phyloP scores from a whole-genome alignment of 2,888 invertebrate species.

The Drosophila planitibia region DNA sequence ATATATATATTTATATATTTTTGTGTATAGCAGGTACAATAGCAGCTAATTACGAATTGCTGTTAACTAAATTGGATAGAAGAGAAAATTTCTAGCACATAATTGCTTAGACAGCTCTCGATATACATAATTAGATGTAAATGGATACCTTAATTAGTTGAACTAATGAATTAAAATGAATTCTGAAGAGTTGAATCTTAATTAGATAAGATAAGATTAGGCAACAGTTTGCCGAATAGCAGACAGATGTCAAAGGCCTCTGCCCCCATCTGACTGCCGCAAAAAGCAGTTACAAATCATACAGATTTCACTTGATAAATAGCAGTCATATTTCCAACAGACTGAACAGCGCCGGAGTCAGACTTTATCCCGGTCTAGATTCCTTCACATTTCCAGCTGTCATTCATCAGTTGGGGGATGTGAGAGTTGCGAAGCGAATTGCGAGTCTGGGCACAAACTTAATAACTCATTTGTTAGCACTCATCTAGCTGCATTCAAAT shows the following conservation, averaged over 20 bases:
- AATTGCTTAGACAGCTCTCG: conserved; percentile 41
- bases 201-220: conserved; percentile 25
- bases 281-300: conserved; percentile 21
- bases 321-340: conserved; percentile 32
- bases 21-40: conserved; percentile 45
- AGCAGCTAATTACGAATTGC: conserved; percentile 55
- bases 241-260: conserved; percentile 45
- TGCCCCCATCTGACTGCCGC: conserved; percentile 6
- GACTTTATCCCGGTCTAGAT: conserved; percentile 17
- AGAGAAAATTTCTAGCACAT: conserved; percentile 13
- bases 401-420: conserved; percentile 37
- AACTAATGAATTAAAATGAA: conserved; percentile 18
- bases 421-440: conserved; percentile 16
- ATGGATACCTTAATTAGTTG: conserved; percentile 21
- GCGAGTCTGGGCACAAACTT: conserved; percentile 55
- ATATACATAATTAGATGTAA: conserved; percentile 24
- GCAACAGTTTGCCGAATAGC: conserved; percentile 33
- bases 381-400: conserved; percentile 17
- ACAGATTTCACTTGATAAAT: conserved; percentile 49
- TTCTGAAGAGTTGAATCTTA: conserved; percentile 1
- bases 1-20: neutral
- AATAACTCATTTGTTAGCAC: conserved; percentile 75
- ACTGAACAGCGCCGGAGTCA: neutral
- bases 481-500: conserved; percentile 73
- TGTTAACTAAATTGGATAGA: conserved; percentile 8